These are phyloP conservation scores for Pseudochirops corinnae DNA, from an alignment of 2,797 vertebrate species.

Conservation along the genomic window DNA sequence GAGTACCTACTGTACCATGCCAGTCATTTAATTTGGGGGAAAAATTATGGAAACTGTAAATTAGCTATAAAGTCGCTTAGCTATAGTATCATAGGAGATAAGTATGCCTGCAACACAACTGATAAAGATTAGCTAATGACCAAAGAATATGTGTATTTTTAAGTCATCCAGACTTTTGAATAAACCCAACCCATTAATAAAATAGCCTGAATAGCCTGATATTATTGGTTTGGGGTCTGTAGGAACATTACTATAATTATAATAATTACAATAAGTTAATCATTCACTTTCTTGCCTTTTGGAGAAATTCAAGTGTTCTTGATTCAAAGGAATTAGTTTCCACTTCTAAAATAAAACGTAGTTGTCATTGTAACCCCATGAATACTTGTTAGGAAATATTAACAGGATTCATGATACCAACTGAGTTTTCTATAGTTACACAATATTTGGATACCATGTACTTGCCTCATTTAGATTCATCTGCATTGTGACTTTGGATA, in stretches of 20 bases:
- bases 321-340: slow-evolving; percentile 47
- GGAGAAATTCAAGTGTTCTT: slow-evolving; percentile 2
- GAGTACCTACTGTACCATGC: not conserved
- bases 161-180: not conserved
- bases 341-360: slow-evolving; percentile 12
- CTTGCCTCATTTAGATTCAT: not conserved
- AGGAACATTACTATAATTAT: slow-evolving; percentile 6
- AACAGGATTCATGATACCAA: slow-evolving; percentile 1
- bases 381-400: not conserved
- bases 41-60: not conserved
- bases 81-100: slow-evolving; percentile 4
- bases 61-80: too few relatives aligned
- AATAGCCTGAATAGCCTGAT: slow-evolving; percentile 28
- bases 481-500: not conserved
- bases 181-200: slow-evolving; percentile 14
- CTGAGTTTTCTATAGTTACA: not conserved
- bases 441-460: not conserved
- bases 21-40: not conserved
- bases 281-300: slow-evolving; percentile 13
- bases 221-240: not conserved
- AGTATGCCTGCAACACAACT: slow-evolving; percentile 17
- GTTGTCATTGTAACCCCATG: not conserved
- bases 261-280: slow-evolving; percentile 4
- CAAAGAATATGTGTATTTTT: not conserved
- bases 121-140: not conserved